Conservation (phyloP, 2,888 invertebrate species). For the Mechanitis messenoides region DNA sequence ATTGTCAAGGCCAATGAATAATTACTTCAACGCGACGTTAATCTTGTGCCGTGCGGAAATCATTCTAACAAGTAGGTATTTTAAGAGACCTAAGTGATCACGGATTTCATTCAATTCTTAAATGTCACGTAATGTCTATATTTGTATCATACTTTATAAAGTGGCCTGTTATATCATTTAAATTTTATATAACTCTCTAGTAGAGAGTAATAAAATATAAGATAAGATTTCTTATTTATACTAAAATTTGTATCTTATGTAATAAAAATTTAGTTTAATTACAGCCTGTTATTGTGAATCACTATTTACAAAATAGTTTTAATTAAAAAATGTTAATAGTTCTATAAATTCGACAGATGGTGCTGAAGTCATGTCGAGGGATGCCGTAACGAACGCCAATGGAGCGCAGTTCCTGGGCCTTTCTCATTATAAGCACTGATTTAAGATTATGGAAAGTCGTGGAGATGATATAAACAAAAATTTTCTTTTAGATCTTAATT, state of each 20-base stretch:
- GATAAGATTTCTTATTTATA: too few species aligned
- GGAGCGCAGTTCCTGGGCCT: slow-evolving; percentile 70
- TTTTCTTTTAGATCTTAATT: neutral
- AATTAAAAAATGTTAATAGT: slow-evolving; percentile 2
- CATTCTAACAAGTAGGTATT: slow-evolving; percentile 34
- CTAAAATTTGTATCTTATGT: too few species aligned
- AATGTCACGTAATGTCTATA: neutral
- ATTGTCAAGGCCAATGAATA: slow-evolving; percentile 42
- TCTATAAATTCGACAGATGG: slow-evolving; percentile 45
- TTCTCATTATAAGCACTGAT: slow-evolving; percentile 69
- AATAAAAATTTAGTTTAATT: too few species aligned
- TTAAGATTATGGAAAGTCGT: slow-evolving; percentile 42
- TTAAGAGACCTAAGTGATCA: slow-evolving; percentile 26
- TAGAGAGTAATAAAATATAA: too few species aligned
- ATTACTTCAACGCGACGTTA: slow-evolving; percentile 37
- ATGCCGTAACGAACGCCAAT: slow-evolving; percentile 61
- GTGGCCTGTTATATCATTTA: too few species aligned
- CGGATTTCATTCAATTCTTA: slow-evolving; percentile 8
- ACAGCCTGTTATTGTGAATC: too few species aligned
- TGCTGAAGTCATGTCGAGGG: slow-evolving; percentile 42
- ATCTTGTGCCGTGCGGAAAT: slow-evolving; percentile 37
- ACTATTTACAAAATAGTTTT: neutral
- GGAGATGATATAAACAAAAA: slow-evolving; percentile 33
- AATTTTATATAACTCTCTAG: too few species aligned
- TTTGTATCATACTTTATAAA: neutral